Evolutionary conservation across 2,888 invertebrate genomes (phyloP), one percentile per base, ranked within the genome.

Genomic region (Petrophora chlorosata): DNA sequence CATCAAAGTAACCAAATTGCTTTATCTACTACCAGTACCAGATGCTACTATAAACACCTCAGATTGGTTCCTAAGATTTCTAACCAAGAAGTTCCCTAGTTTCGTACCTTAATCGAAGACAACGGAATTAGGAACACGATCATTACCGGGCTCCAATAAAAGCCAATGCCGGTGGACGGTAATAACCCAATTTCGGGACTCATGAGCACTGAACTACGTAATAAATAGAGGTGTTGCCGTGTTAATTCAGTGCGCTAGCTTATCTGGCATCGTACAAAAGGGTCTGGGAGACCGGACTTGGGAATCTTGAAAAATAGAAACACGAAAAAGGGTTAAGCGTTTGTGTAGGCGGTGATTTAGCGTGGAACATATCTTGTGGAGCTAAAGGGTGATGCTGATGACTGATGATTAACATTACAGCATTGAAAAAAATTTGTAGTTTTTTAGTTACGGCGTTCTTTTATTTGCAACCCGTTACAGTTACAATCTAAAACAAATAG

Each of bases 191-290:
- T 55, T 53, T 55, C 40, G 19, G 39, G 23, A 38, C 32, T 10
- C 42, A 49, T 56, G 53, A 58, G 47, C 61, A 59, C 34, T 39
- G 54, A 52, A 59, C 47, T 38, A 38, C 45, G 60, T 52, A 67
- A 63, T 68, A 66, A 63, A 68, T 67, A 67, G 54, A 64, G 61
- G 63, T 63, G 63, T 50, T 40, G 43, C 34, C 42, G 33, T 33
- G 42, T 61, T 61, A 59, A 56, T 39, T 40, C 29, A 48, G 44
- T 59, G 39, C 66, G 67, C 70, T 73, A 63, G 55, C 59, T 56
- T 70, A 73, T 73, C 65, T 62, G 56, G 35, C 61, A 67, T 67
- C 65, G 61, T 50, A 61, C 55, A 59, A 67, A 66, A 64, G 63
- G 61, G 34, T 28, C 64, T 57, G 55, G 40, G 32, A 56, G 46